A percentile compares a stretch with the other conserved stretches of the same genome.
Conservation (phyloP, 1,140 invertebrate species). For the Papilio helenus region DNA sequence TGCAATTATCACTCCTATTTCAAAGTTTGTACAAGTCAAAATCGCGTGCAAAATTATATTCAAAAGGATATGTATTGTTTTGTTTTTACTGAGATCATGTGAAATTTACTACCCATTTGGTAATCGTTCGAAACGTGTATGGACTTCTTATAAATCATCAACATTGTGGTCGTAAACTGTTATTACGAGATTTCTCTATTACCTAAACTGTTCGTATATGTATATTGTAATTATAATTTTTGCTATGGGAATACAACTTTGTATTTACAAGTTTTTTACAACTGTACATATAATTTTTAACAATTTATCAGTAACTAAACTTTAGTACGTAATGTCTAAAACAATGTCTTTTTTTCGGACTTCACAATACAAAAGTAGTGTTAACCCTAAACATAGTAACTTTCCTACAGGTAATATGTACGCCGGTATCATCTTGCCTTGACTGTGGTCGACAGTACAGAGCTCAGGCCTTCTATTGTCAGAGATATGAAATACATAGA, state of each 20-base stretch:
- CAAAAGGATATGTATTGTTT: not conserved
- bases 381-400: not conserved
- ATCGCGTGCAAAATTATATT: not conserved
- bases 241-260: not conserved
- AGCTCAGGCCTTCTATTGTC: constrained; percentile 29
- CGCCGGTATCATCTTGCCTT: constrained; percentile 41
- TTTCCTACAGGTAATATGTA: constrained; percentile 15
- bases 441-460: constrained; percentile 23
- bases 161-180: not conserved
- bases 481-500: constrained; percentile 19
- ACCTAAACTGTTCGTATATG: not conserved
- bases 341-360: no score
- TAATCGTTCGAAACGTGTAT: constrained; percentile 13
- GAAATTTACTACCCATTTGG: constrained; percentile 10
- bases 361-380: not conserved
- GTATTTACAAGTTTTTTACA: no score
- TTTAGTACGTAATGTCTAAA: no score
- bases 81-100: constrained; percentile 20
- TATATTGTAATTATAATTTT: not conserved
- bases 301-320: no score
- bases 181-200: constrained; percentile 12
- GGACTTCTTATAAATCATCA: not conserved
- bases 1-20: not conserved
- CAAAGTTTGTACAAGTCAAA: not conserved
- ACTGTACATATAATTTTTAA: no score